These are phyloP conservation scores for Stegana nigrithorax DNA, from an alignment of 2,888 invertebrate genomes.

Conservation along the genomic window DNA sequence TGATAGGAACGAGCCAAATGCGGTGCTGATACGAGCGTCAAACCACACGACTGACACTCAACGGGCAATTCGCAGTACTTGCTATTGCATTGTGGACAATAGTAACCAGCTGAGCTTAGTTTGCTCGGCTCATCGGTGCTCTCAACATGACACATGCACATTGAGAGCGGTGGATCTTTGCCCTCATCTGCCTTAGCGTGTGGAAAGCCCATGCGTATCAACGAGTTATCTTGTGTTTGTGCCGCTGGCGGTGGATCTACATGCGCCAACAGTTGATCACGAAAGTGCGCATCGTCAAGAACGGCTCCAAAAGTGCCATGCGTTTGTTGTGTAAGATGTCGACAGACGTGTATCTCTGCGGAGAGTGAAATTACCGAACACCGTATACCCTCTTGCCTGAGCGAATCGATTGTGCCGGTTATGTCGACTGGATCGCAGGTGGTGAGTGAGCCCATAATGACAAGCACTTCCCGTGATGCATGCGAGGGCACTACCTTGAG, in stretches of 20 bases:
- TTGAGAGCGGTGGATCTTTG: conserved; percentile 79
- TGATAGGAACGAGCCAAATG: conserved; percentile 98
- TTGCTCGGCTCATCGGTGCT: conserved; percentile 77
- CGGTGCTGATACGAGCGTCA: conserved; percentile 97
- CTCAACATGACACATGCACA: conserved; percentile 95
- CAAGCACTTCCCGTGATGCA: conserved; percentile 92
- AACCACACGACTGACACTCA: conserved; percentile 94
- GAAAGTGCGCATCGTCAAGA: conserved; percentile 84
- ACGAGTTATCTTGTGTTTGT: conserved; percentile 77
- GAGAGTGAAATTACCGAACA: conserved; percentile 96
- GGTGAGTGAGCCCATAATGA: conserved; percentile 93
- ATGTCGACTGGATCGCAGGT: conserved; percentile 98
- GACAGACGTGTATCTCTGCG: conserved; percentile 94
- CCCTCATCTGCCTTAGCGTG: conserved; percentile 76
- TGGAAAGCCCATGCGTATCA: conserved; percentile 97
- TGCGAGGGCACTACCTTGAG: conserved; percentile 92
- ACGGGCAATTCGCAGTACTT: conserved; percentile 98
- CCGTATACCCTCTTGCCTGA: conserved; percentile 85
- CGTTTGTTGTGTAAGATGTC: conserved; percentile 86
- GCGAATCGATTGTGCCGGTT: conserved; percentile 78
- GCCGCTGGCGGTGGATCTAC: conserved; percentile 81
- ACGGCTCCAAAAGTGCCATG: conserved; percentile 88
- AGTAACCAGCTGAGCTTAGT: conserved; percentile 81
- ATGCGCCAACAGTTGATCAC: conserved; percentile 75
- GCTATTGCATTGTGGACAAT: conserved; percentile 95